Percentiles rank a stretch among this genome's conserved stretches.
These are phyloP conservation scores for Heterohyrax brucei DNA, from an alignment of 2,797 vertebrate genomes.

Conservation along the genomic window DNA sequence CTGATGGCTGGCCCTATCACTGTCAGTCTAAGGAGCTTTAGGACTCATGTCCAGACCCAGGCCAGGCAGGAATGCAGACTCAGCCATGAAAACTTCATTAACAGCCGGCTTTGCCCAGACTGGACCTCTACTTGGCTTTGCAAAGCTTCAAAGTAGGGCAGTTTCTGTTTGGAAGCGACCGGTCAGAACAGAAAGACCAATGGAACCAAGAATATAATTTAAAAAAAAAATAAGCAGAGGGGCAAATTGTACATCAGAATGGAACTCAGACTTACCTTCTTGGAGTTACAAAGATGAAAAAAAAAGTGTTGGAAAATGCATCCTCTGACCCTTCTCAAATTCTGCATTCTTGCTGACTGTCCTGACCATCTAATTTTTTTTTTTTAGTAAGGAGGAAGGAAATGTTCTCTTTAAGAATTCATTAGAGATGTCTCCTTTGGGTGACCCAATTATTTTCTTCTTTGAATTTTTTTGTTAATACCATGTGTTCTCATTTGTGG, in stretches of 20 bases:
- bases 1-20: neutral
- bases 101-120: neutral
- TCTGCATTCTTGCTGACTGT: too few species aligned
- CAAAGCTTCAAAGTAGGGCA: neutral
- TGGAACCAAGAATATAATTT: neutral
- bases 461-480: too few species aligned
- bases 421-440: neutral
- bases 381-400: too few species aligned
- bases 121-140: neutral
- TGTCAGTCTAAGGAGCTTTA: neutral
- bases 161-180: conserved; percentile 8
- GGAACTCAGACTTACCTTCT: neutral
- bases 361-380: too few species aligned
- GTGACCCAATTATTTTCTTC: too few species aligned
- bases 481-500: too few species aligned
- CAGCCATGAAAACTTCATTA: neutral
- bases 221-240: neutral
- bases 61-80: neutral
- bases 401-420: conserved; percentile 7
- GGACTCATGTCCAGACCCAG: neutral
- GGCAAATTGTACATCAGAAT: neutral
- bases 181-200: conserved; percentile 21
- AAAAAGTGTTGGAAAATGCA: too few species aligned
- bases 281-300: neutral
- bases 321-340: too few species aligned